A percentile compares a stretch with the other conserved stretches of the same genome.
Evolutionary conservation across 2,888 invertebrate species (phyloP).

Genomic region (Cremastobaeus sp.): DNA sequence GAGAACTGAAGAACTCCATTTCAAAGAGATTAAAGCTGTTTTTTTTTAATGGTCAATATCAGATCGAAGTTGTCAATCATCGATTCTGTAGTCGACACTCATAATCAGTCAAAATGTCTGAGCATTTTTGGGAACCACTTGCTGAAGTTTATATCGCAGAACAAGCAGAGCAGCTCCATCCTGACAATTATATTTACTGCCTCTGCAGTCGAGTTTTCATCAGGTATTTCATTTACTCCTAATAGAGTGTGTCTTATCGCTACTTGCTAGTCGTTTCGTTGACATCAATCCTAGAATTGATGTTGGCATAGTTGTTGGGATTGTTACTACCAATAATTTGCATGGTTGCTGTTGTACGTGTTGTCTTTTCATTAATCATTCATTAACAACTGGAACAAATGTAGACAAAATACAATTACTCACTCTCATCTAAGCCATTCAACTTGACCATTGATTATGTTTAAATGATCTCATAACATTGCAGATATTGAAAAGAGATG

Average conservation of each 20-base stretch:
- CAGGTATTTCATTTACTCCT: no score
- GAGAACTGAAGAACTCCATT: background rate
- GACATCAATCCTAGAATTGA: no score
- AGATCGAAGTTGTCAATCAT: background rate
- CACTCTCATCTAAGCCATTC: no score
- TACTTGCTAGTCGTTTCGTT: no score
- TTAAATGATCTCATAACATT: no score
- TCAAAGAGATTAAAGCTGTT: slow-evolving; percentile 15
- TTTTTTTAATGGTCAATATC: slow-evolving; percentile 33
- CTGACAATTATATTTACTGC: slow-evolving; percentile 82
- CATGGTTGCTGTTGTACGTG: background rate
- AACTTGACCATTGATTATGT: no score
- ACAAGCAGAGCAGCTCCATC: slow-evolving; percentile 77
- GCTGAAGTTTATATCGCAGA: slow-evolving; percentile 82
- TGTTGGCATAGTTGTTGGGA: background rate
- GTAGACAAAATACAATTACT: no score
- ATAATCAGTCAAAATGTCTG: slow-evolving; percentile 76
- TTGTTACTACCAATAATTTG: no score
- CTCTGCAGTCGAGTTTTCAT: slow-evolving; percentile 85
- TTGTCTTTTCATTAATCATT: background rate
- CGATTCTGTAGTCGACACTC: no score
- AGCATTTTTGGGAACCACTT: slow-evolving; percentile 83
- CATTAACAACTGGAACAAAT: no score
- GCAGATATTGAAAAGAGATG: no score
- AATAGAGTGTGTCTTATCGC: no score